phyloP scores from a whole-genome alignment of 1,140 invertebrate species.

The Bombus waltoni region DNA sequence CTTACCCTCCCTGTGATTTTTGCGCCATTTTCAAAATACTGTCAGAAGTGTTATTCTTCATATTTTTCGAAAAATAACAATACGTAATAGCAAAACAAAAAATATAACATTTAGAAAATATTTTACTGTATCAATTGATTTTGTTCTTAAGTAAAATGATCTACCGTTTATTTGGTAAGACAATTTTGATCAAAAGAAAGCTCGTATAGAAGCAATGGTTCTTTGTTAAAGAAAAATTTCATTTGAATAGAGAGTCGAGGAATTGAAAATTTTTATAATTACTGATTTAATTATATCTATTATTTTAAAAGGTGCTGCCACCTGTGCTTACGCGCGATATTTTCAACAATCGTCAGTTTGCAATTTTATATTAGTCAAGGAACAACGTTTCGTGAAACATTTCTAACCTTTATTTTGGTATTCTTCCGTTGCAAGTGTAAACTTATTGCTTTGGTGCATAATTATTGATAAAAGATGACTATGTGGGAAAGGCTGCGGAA shows the following conservation, averaged over 20 bases:
- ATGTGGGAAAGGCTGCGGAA: slow-evolving; percentile 81
- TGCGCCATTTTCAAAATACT: slow-evolving; percentile 33
- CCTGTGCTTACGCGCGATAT: not conserved
- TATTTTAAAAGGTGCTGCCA: slow-evolving; percentile 40
- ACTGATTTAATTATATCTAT: not conserved
- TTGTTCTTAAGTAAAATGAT: not conserved
- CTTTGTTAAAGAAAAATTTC: not conserved
- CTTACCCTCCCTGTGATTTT: slow-evolving; percentile 8
- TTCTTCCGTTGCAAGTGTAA: slow-evolving; percentile 36
- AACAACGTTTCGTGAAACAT: not conserved
- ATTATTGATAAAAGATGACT: slow-evolving; percentile 70
- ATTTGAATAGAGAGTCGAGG: not conserved
- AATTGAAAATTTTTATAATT: not conserved
- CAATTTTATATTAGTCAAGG: not conserved
- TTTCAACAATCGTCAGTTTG: not conserved
- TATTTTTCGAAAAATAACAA: not conserved
- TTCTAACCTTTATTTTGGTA: slow-evolving; percentile 44
- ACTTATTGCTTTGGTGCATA: not conserved
- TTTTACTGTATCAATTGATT: not conserved
- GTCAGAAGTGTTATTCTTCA: not conserved
- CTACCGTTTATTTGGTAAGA: not conserved
- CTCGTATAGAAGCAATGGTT: not conserved
- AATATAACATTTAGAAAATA: not conserved
- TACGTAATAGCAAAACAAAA: not conserved
- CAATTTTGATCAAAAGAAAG: not conserved